A percentile compares a stretch with the other conserved stretches of the same genome.
These are phyloP conservation scores for Serrognathus titanus DNA, from an alignment of 2,888 invertebrate genomes.

Conservation along the genomic window DNA sequence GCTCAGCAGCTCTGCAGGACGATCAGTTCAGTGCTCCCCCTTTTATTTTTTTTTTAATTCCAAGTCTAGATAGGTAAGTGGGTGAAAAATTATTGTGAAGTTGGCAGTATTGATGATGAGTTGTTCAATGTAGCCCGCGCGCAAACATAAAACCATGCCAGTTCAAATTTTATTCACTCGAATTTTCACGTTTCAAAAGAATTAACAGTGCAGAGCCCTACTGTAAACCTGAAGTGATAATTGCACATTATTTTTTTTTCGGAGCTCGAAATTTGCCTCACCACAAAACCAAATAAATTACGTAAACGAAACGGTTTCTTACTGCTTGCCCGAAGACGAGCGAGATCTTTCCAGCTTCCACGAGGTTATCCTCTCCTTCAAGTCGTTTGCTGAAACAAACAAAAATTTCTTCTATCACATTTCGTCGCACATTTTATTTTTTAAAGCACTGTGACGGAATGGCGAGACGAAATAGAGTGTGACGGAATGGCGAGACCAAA, in stretches of 20 bases:
- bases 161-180: background rate
- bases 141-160: no score
- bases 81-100: no score
- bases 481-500: no score
- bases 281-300: background rate
- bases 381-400: slow-evolving; percentile 66
- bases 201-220: background rate
- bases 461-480: no score
- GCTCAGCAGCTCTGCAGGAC: no score
- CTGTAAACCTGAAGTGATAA: background rate
- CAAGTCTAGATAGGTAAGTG: no score
- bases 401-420: background rate
- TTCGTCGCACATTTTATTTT: background rate
- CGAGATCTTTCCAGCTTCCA: slow-evolving; percentile 70
- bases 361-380: slow-evolving; percentile 79
- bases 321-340: background rate
- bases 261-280: background rate
- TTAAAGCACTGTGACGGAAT: no score
- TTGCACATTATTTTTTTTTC: background rate
- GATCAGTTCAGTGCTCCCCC: no score
- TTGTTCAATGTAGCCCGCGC: no score
- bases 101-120: no score
- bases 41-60: no score
- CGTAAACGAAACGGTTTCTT: background rate
- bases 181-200: background rate